Conservation (phyloP, 1,140 invertebrate species). For the Drosophila guanche region DNA sequence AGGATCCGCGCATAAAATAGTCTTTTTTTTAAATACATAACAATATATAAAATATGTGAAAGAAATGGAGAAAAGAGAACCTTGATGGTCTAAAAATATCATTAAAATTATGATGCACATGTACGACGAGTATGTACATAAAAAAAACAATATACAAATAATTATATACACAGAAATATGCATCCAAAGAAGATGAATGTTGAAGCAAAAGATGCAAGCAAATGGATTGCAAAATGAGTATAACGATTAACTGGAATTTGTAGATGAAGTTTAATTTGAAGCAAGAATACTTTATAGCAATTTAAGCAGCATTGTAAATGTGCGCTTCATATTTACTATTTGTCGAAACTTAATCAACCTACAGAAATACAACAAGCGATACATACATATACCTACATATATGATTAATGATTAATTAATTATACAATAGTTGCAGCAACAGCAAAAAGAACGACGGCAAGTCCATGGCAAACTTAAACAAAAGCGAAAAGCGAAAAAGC, state of each 20-base stretch:
- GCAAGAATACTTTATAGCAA: conserved; percentile 69
- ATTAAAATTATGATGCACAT: conserved; percentile 70
- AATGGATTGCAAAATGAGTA: neutral
- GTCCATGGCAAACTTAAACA: conserved; percentile 68
- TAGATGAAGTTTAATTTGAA: conserved; percentile 52
- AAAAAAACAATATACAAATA: conserved; percentile 10
- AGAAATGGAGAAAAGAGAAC: conserved; percentile 59
- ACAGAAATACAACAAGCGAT: conserved; percentile 31
- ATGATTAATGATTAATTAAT: conserved; percentile 37
- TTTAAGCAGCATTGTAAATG: conserved; percentile 80
- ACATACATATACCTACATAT: conserved; percentile 47
- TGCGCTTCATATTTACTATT: conserved; percentile 78
- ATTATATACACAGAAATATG: conserved; percentile 25
- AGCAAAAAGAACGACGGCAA: conserved; percentile 57
- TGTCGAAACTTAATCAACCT: conserved; percentile 54
- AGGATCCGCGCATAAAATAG: conserved; percentile 67
- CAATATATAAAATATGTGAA: conserved; percentile 43
- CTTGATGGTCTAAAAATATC: conserved; percentile 83
- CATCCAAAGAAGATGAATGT: too few relatives aligned
- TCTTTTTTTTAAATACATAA: conserved; percentile 37
- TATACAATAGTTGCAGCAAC: conserved; percentile 62
- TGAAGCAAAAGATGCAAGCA: conserved; percentile 1
- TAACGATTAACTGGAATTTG: conserved; percentile 14
- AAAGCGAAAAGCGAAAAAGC: conserved; percentile 46
- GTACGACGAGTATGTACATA: conserved; percentile 30